A percentile compares a stretch with the other conserved stretches of the same genome.
phyloP scores from a whole-genome alignment of 64 coral and sea anemone species.

The Anthopleura sola region DNA sequence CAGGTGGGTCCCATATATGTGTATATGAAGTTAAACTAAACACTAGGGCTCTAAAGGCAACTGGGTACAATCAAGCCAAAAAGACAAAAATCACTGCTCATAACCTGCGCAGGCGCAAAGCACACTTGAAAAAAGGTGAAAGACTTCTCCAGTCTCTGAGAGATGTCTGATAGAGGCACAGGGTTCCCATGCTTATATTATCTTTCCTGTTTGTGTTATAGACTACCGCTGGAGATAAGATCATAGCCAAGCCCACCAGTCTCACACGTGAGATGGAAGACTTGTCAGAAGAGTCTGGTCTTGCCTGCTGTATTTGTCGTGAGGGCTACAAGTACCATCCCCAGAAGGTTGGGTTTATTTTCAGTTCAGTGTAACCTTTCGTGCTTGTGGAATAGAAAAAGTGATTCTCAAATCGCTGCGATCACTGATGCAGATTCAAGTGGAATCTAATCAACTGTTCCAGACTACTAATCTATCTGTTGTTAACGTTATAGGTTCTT shows the following conservation, averaged over 20 bases:
- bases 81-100: too few relatives aligned
- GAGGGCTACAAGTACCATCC: constrained; percentile 98
- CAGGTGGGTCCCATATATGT: constrained; percentile 28
- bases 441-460: too few relatives aligned
- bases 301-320: constrained; percentile 93
- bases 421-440: too few relatives aligned
- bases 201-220: constrained; percentile 5
- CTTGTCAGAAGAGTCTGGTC: constrained; percentile 78
- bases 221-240: constrained; percentile 86
- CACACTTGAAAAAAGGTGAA: too few relatives aligned
- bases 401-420: too few relatives aligned
- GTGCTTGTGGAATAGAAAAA: too few relatives aligned
- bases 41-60: too few relatives aligned
- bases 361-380: neutral
- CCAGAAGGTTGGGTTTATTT: constrained; percentile 61
- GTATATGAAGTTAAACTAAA: too few relatives aligned
- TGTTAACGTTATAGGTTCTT: constrained; percentile 61
- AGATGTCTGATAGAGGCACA: neutral
- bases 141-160: too few relatives aligned
- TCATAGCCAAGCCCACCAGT: constrained; percentile 79
- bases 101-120: too few relatives aligned
- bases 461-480: neutral
- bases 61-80: too few relatives aligned
- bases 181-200: neutral
- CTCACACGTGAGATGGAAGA: constrained; percentile 94